Base-by-base conservation (phyloP, 2,113 vertebrate genomes). In the Podarcis muralis region DNA sequence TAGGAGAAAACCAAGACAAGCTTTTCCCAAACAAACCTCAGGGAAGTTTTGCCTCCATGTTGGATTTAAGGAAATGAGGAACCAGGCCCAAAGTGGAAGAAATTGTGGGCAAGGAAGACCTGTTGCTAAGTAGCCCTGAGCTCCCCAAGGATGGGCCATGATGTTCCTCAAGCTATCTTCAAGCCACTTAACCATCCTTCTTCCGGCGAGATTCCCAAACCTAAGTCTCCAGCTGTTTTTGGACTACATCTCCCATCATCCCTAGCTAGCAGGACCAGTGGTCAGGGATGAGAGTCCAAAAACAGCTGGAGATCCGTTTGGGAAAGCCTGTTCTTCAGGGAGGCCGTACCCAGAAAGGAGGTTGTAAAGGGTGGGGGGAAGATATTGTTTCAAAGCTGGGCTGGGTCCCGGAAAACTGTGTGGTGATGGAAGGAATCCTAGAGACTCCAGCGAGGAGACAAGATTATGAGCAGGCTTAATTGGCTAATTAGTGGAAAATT, bases 401-500 rank as follows among this genome's bases (percentile, higher is more conserved):
- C 30, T 59, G 32, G 32, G 65, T 66, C 57, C 35, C 16, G 75
- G 82, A 78, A 84, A 80, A 32, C 79, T 65, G 53, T 69, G 81
- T 20, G 57, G 37, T 13, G 13, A 65, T 75, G 86, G 86, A 82
- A 75, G 86, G 86, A 87, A 82, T 82, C 79, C 53, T 72, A 15
- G 25, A 82, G 79, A 32, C 86, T 82, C 79, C 86, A 87, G 68
- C 9, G 5, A 82, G 57, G 79, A 81, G 79, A 87, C 86, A 87
- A 82, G 86, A 82, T 87, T 81, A 87, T 87, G 79, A 43, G 53
- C 53, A 87, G 79, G 25, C 86, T 43, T 87, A 74, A 75, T 87
- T 82, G 79, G 68, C 53, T 82, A 87, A 87, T 87, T 87, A 87
- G 86, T 82, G 79, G 86, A 82, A 87, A 87, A 87, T 87, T 65